Evolutionary conservation across 2,888 invertebrate species (phyloP), one percentile per base, ranked within the genome.

Genomic region (Acronicta leporina): DNA sequence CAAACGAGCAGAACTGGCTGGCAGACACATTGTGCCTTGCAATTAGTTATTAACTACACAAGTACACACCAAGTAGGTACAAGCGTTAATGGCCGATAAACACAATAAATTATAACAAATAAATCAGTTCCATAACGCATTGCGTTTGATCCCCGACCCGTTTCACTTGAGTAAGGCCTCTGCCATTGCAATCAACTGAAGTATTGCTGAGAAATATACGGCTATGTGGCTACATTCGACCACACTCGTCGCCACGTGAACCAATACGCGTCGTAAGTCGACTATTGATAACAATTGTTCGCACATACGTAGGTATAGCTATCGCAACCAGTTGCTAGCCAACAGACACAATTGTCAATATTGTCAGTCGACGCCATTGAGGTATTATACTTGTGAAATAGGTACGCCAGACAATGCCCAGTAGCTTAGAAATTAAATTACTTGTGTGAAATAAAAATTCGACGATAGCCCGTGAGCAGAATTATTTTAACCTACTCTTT

Each of bases 261-360:
- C 10, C 14, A 30, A 14, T 14, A 40, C 7, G 33, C 16, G 13
- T 15, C n/a, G 50, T 27, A 44, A 6, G 38, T 38, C 27, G 14
- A 5, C 25, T 35, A 35, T 47, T 35, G 64, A 64, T 66, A 51
- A 40, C 40, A 33, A 51, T 20, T 35, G 38, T 58, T 38, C 25
- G 11, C 15, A 53, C n/a, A 38, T 16, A 20, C 1, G 14, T 35
- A 40, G 5, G 8, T 27, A 4, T 33, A 33, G 11, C 20, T 9
- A 43, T 40, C 10, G 11, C 15, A 14, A 10, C n/a, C 40, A 16
- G 68, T 68, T 54, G 70, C 60, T 41, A 64, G 42, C 38, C 40
- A 14, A 20, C 14, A 16, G 15, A 20, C 20, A 64, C 70, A 64
- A 59, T 52, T 20, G 51, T 15, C 54, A 42, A 27, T 33, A 48